Conservation (phyloP, 2,113 vertebrate species). For the Coracopsis vasa region DNA sequence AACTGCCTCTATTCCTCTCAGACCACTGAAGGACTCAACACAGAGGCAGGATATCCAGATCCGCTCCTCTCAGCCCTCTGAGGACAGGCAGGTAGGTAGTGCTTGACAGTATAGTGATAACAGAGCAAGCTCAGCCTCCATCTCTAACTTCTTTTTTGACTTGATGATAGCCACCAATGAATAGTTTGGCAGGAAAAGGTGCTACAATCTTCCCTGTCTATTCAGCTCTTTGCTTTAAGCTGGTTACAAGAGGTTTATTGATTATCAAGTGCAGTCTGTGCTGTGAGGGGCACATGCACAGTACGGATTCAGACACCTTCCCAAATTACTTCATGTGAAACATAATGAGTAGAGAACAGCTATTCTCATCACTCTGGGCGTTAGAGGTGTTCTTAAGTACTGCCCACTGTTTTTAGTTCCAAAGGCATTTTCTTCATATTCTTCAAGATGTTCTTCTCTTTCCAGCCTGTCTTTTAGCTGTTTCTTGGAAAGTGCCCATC, state of each 20-base stretch:
- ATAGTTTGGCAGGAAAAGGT: neutral
- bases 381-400: neutral
- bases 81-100: neutral
- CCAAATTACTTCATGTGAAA: neutral
- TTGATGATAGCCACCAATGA: neutral
- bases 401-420: neutral
- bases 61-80: neutral
- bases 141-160: neutral
- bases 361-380: neutral
- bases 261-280: neutral
- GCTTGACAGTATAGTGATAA: neutral
- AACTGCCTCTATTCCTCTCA: neutral
- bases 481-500: neutral
- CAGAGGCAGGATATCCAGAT: neutral
- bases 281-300: neutral
- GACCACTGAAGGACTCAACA: neutral
- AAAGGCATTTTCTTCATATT: neutral
- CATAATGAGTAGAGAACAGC: neutral
- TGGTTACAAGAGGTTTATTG: neutral
- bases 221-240: neutral
- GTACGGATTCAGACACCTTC: neutral
- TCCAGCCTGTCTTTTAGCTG: neutral
- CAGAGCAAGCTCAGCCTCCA: neutral
- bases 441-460: neutral
- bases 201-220: neutral